A percentile compares a stretch with the other conserved stretches of the same genome.
Evolutionary conservation across 35 echinoderm and acorn worm species (phyloP).

Genomic region (Hemicentrotus pulcherrimus): DNA sequence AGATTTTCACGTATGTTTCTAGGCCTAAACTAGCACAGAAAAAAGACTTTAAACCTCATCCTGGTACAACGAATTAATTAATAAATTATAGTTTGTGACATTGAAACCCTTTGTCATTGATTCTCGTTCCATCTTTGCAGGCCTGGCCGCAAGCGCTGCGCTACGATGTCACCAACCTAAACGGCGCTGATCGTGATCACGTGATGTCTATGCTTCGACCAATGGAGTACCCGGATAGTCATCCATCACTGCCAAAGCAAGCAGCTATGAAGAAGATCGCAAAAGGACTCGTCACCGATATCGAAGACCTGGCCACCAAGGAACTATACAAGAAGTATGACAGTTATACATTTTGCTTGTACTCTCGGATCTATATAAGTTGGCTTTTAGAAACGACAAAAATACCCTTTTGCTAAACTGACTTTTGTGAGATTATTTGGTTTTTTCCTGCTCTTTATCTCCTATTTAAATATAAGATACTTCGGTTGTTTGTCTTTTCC

Average conservation of each 20-base stretch:
- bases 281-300: slow-evolving; percentile 60
- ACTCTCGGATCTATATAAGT: neutral
- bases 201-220: slow-evolving; percentile 76
- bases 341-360: neutral
- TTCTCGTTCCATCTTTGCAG: neutral
- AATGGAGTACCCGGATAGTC: slow-evolving; percentile 52
- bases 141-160: slow-evolving; percentile 72
- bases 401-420: neutral
- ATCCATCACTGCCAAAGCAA: slow-evolving; percentile 56
- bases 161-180: slow-evolving; percentile 64
- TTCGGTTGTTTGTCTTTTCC: neutral
- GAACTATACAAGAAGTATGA: slow-evolving; percentile 70
- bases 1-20: neutral
- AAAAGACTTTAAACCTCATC: too few species aligned
- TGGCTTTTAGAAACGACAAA: neutral
- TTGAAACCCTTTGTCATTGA: neutral
- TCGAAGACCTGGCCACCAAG: slow-evolving; percentile 60
- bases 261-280: slow-evolving; percentile 66
- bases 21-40: neutral
- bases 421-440: neutral
- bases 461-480: neutral
- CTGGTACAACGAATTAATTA: too few species aligned
- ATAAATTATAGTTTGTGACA: too few species aligned
- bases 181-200: slow-evolving; percentile 53
- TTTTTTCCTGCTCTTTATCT: neutral